phyloP scores from a whole-genome alignment of 1,140 invertebrate genomes.

The Drosophila leontia region DNA sequence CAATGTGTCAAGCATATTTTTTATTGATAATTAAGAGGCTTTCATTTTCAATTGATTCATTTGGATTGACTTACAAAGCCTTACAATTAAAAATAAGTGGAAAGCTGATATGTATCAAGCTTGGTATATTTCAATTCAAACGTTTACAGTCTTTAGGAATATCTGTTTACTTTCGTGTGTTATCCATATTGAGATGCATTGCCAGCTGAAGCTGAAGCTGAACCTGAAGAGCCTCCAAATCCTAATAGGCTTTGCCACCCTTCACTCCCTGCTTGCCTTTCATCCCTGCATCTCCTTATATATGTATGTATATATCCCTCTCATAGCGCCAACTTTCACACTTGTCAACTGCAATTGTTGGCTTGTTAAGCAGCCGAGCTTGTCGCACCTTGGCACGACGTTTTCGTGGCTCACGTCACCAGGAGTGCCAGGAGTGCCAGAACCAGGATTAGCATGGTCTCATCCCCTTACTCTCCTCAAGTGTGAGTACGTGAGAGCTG shows the following conservation, averaged over 20 bases:
- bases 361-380: constrained; percentile 32
- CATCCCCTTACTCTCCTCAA: background rate
- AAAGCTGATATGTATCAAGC: background rate
- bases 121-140: background rate
- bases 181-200: constrained; percentile 21
- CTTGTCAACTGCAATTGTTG: constrained; percentile 54
- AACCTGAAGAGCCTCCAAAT: constrained; percentile 16
- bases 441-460: constrained; percentile 11
- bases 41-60: background rate
- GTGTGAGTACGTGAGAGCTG: constrained; percentile 22
- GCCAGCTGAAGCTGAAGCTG: background rate
- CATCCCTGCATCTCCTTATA: background rate
- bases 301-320: background rate
- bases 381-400: constrained; percentile 12
- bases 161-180: constrained; percentile 5
- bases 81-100: background rate
- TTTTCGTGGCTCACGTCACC: constrained; percentile 24
- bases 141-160: background rate
- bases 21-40: background rate
- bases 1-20: background rate
- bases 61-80: background rate
- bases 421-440: background rate
- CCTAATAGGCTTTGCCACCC: constrained; percentile 29
- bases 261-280: background rate
- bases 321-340: constrained; percentile 34